Evolutionary conservation across 2,113 vertebrate species (phyloP).

Genomic region (Gorsachius goisagi): DNA sequence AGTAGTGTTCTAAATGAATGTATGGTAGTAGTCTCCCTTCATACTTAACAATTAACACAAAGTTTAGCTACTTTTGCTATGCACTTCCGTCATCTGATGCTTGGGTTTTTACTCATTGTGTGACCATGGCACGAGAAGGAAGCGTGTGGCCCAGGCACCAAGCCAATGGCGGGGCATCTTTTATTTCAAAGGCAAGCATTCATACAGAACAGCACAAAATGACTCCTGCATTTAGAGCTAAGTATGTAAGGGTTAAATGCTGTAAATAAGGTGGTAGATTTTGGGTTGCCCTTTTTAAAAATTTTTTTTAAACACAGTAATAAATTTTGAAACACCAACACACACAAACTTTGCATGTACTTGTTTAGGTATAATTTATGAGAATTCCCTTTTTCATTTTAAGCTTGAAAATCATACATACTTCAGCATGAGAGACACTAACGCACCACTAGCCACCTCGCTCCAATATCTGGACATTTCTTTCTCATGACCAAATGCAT

Average conservation of each 20-base stretch:
- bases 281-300: not conserved
- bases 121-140: not conserved
- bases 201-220: not conserved
- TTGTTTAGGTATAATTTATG: not conserved
- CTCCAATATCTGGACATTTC: not conserved
- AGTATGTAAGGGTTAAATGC: not conserved
- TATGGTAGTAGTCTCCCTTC: not conserved
- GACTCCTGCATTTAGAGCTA: not conserved
- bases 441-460: not conserved
- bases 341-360: not conserved
- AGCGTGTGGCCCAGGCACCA: not conserved
- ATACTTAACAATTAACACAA: not conserved
- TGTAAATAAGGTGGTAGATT: not conserved
- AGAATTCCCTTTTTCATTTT: not conserved
- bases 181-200: not conserved
- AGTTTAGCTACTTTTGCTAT: not conserved
- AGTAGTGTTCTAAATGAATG: not conserved
- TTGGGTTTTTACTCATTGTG: not conserved
- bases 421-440: not conserved
- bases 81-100: not conserved
- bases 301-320: not conserved
- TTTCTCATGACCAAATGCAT: not conserved
- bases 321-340: not conserved
- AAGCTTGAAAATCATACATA: not conserved
- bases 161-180: not conserved